Evolutionary conservation across 2,113 vertebrate genomes (phyloP).

Genomic region (Vidua macroura): DNA sequence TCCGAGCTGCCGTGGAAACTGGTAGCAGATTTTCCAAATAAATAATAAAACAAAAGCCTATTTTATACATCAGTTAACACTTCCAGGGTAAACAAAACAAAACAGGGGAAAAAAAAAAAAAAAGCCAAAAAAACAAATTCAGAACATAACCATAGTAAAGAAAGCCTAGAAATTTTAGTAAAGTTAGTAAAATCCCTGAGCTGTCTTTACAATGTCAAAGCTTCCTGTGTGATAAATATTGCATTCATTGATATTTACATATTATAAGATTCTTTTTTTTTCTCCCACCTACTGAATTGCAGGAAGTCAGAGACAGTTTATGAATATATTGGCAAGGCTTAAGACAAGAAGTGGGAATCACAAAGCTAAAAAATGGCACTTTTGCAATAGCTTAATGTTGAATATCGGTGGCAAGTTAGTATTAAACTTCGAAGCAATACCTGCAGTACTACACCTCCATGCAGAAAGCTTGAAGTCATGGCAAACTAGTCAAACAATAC

Average conservation of each 20-base stretch:
- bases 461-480: neutral
- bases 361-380: neutral
- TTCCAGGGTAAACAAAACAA: neutral
- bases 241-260: neutral
- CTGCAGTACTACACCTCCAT: rapidly evolving
- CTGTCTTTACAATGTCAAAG: neutral
- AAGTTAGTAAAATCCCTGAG: neutral
- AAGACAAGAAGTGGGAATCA: neutral
- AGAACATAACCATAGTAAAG: neutral
- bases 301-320: neutral
- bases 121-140: neutral
- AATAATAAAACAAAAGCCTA: conserved; percentile 17
- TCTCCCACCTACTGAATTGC: neutral
- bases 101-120: neutral
- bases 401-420: neutral
- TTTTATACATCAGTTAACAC: conserved; percentile 14
- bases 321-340: neutral
- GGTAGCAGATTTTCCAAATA: conserved; percentile 34
- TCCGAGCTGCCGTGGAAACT: neutral
- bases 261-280: neutral
- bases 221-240: neutral
- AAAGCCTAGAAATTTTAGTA: neutral
- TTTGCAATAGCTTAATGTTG: rapidly evolving
- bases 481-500: neutral
- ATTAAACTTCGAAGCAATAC: neutral